Base-by-base conservation (phyloP, 2,113 vertebrate species). In the Cyphomyrus plagiostoma region DNA sequence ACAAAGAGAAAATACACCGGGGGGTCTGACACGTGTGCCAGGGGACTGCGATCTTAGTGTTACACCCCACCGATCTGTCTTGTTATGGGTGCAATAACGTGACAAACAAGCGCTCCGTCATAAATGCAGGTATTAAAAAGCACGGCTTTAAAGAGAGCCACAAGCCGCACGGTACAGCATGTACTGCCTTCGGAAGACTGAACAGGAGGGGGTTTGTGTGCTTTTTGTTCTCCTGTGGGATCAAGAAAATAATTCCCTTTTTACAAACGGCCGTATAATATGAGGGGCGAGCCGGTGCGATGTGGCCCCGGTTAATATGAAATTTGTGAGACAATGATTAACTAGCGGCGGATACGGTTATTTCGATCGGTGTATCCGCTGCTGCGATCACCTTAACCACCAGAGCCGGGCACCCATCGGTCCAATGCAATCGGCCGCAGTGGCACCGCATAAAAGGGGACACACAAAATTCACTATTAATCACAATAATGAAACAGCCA, bases 1-100 rank as follows among this genome's bases (percentile, higher is more conserved):
- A 87, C 85, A 87, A 87, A 87, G 85, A 53, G 48, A 53, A 87
- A 87, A 53, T 56, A 53, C 46, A 87, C 17, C 85, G 85, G 50
- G 49, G 26, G 85, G 85, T 87, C 49, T 53, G 50, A 87, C 85
- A 53, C 85, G 85, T 53, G 85, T 52, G 85, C 50, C 85, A 30
- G 50, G 26, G 48, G 74, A 42, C 35, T 2, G 74, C 35, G 15
- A 8, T 42, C n/a, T 39, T 39, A 50, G 5, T 84, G 45, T 84
- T 23, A 45, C 39, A 45, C 42, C 45, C 45, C 39, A n/a, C 17
- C 19, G 45, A 48, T 48, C 39, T 19, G 45, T 84, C 19, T 84
- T 19, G n/a, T 84, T 46, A 48, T n/a, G 19, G 82, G 45, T 48
- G 42, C 45, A 23, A 46, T 84, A 84, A 48, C 17, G 42, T 84